Base-by-base conservation (phyloP, 2,797 vertebrate species). In the Onychomys arenicola region DNA sequence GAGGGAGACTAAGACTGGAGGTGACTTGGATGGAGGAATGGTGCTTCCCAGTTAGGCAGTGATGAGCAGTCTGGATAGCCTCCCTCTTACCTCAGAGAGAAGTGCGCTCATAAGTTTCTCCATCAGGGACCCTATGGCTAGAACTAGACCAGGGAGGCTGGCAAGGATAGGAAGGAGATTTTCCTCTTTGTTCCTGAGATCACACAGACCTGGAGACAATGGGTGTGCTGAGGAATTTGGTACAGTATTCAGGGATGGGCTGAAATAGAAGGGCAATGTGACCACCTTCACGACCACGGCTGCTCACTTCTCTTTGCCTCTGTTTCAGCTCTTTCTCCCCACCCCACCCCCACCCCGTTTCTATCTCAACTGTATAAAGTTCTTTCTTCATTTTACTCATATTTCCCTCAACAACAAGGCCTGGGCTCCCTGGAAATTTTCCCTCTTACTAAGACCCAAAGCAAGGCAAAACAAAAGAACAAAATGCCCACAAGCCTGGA, bases 301-400 rank as follows among this genome's bases (percentile, higher is more conserved):
- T 55, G 2, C 14, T 37, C 69, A 59, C 77, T 86, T 90, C 57
- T 91, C 59, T 96, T 94, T 85, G 63, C 93, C 97, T 97, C 88
- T 93, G 16, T 91, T 96, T 96, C 57, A 83, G 52, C 80, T 93
- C 69, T 95, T 11, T 57, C 80, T 89, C 90, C 37, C 75, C 23
- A 23, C 43, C 49, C 76, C 85, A 57, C 75, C 55, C 69, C 52
- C 34, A n/a, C 69, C 75, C 80, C 57, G 11, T 88, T 85, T 71
- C 52, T 88, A 23, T 75, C 71, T 96, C 96, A 92, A 9, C 43
- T 81, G 21, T 85, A 67, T 95, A 83, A 85, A 61, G 57, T 92
- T 86, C 88, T 95, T 93, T 96, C 37, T 93, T 91, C 52, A 67
- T 95, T 95, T 97, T 92, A 91, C 88, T 93, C 94, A 78, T 52